These are phyloP conservation scores for Abscondita cerata DNA, from an alignment of 2,888 invertebrate genomes.

Conservation along the genomic window DNA sequence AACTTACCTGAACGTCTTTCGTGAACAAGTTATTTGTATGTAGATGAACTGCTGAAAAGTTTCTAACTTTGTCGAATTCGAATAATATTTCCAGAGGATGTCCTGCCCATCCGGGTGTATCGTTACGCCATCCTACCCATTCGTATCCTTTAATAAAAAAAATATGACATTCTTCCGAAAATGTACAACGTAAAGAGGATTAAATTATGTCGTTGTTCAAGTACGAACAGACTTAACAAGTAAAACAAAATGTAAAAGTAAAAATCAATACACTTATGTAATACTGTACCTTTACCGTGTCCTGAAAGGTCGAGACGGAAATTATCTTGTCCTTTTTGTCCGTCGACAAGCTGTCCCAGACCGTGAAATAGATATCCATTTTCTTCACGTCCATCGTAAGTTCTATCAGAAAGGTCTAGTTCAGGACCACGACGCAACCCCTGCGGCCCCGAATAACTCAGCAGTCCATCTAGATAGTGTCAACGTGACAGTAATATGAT, in stretches of 20 bases:
- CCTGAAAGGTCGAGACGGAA: slow-evolving; percentile 72
- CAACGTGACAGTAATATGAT: slow-evolving; percentile 29
- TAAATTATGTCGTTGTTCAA: too few species aligned
- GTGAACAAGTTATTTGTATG: slow-evolving; percentile 80
- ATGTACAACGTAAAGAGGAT: slow-evolving; percentile 46
- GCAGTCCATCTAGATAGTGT: slow-evolving; percentile 71
- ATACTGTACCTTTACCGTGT: slow-evolving; percentile 67
- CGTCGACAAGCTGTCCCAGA: slow-evolving; percentile 81
- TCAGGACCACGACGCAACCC: slow-evolving; percentile 74
- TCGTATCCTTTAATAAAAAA: slow-evolving; percentile 67
- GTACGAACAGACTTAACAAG: too few species aligned
- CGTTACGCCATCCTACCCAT: slow-evolving; percentile 85
- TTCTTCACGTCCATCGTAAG: slow-evolving; percentile 77
- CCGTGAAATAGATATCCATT: slow-evolving; percentile 71
- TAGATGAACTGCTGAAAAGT: slow-evolving; percentile 77
- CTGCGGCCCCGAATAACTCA: slow-evolving; percentile 81
- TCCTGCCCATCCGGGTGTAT: slow-evolving; percentile 67
- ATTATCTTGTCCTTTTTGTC: slow-evolving; percentile 76
- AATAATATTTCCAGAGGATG: slow-evolving; percentile 77
- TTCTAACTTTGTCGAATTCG: slow-evolving; percentile 78
- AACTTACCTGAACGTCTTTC: slow-evolving; percentile 75
- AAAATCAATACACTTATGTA: slow-evolving; percentile 37
- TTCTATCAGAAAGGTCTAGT: slow-evolving; percentile 78
- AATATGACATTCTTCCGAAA: slow-evolving; percentile 21
- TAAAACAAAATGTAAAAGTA: slow-evolving; percentile 47